These are phyloP conservation scores for Rhabdomys pumilio DNA, from an alignment of 2,797 vertebrate species.

Conservation along the genomic window DNA sequence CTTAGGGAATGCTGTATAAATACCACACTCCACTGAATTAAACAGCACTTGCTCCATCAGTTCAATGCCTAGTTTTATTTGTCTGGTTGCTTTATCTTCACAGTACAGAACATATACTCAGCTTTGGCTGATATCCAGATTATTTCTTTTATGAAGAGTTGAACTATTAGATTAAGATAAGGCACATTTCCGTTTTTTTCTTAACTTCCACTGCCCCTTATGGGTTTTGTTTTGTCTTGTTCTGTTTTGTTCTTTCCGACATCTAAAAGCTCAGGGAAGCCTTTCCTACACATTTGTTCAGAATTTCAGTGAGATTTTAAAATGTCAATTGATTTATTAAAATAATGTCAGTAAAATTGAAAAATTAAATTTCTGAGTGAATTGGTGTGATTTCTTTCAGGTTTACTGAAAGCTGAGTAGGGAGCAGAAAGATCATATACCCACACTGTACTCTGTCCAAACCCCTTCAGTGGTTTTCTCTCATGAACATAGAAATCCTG, in stretches of 20 bases:
- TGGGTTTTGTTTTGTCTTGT: neutral
- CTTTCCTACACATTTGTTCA: neutral
- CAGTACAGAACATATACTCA: neutral
- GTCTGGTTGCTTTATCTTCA: neutral
- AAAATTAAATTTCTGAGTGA: neutral
- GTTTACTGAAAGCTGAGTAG: neutral
- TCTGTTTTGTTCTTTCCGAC: neutral
- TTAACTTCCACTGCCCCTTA: neutral
- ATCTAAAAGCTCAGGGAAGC: neutral
- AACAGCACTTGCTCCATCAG: no score
- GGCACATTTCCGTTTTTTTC: neutral
- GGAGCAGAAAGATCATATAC: neutral
- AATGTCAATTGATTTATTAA: neutral
- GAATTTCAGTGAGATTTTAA: constrained; percentile 23
- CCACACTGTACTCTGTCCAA: neutral
- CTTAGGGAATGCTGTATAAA: neutral
- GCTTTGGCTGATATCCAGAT: neutral
- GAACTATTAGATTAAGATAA: neutral
- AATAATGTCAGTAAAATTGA: neutral
- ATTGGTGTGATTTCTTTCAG: neutral
- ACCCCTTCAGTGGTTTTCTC: neutral
- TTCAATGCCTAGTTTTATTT: neutral
- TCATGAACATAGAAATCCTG: neutral
- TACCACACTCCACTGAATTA: neutral
- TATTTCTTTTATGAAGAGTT: neutral